A percentile compares a stretch with the other conserved stretches of the same genome.
phyloP scores from a whole-genome alignment of 2,888 invertebrate species.

The Deilephila elpenor region DNA sequence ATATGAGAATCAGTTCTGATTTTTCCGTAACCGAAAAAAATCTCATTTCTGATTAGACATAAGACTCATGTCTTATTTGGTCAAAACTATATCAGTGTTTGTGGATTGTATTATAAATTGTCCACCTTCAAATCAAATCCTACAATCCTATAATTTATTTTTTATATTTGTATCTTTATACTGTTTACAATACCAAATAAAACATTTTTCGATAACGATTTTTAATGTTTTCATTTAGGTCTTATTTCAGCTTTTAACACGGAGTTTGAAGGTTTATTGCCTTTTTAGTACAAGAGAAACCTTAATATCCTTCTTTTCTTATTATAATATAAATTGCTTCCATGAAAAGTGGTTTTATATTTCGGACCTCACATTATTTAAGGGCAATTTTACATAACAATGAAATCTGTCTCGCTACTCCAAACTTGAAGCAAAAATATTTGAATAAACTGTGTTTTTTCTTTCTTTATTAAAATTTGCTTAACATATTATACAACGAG shows the following conservation, averaged over 20 bases:
- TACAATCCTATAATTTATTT: too few relatives aligned
- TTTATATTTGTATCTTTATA: background rate
- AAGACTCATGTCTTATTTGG: too few relatives aligned
- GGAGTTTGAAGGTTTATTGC: background rate
- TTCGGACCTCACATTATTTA: slow-evolving; percentile 17
- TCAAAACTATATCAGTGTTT: too few relatives aligned
- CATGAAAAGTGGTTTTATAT: slow-evolving; percentile 14
- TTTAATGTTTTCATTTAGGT: background rate
- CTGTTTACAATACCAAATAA: background rate
- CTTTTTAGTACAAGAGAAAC: background rate
- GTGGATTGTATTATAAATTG: too few relatives aligned
- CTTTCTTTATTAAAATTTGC: background rate
- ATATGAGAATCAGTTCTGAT: too few relatives aligned
- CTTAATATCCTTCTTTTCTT: slow-evolving; percentile 4
- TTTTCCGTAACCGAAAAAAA: too few relatives aligned
- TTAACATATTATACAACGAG: background rate
- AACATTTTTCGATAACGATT: background rate
- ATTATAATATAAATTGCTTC: slow-evolving; percentile 21
- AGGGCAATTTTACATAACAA: slow-evolving; percentile 21
- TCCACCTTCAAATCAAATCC: too few relatives aligned
- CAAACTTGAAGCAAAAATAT: background rate
- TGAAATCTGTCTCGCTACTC: slow-evolving; percentile 14
- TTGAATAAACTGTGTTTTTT: background rate
- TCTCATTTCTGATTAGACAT: too few relatives aligned
- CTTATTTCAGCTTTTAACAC: background rate